phyloP scores from a whole-genome alignment of 2,113 vertebrate species.

The Zosterops hypoxanthus region DNA sequence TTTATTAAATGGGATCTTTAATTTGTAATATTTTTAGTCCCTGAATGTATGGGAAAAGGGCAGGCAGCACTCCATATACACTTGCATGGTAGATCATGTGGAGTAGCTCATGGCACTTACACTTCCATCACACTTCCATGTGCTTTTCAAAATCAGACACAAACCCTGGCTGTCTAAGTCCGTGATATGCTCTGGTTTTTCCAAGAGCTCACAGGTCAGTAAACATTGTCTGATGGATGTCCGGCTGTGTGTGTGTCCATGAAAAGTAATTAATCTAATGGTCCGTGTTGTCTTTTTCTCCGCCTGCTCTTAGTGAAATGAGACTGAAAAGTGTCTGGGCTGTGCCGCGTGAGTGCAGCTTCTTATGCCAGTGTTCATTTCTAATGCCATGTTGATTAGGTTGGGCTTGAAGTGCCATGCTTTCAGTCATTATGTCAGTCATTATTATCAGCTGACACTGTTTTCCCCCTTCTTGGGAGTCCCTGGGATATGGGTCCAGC shows the following conservation, averaged over 20 bases:
- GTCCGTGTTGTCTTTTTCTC: background rate
- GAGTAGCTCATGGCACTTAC: background rate
- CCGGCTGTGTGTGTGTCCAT: background rate
- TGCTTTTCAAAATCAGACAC: background rate
- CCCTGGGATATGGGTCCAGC: background rate
- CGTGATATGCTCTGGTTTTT: background rate
- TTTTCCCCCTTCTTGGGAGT: background rate
- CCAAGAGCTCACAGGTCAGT: slow-evolving; percentile 31
- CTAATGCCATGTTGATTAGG: background rate
- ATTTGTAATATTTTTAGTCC: background rate
- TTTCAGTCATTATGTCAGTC: background rate
- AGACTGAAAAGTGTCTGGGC: background rate
- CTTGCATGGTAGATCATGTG: accelerated
- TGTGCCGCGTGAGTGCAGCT: background rate
- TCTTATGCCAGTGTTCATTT: background rate
- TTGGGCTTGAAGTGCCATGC: background rate
- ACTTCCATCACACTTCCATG: background rate
- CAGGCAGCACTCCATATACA: background rate
- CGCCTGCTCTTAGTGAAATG: background rate
- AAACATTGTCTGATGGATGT: slow-evolving; percentile 39
- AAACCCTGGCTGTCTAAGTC: background rate
- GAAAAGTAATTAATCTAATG: slow-evolving; percentile 3
- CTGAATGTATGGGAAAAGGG: background rate
- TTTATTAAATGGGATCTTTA: background rate
- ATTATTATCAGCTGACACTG: background rate